These are phyloP conservation scores for Mizuhopecten yessoensis DNA, from an alignment of 1,140 invertebrate species.

Conservation along the genomic window DNA sequence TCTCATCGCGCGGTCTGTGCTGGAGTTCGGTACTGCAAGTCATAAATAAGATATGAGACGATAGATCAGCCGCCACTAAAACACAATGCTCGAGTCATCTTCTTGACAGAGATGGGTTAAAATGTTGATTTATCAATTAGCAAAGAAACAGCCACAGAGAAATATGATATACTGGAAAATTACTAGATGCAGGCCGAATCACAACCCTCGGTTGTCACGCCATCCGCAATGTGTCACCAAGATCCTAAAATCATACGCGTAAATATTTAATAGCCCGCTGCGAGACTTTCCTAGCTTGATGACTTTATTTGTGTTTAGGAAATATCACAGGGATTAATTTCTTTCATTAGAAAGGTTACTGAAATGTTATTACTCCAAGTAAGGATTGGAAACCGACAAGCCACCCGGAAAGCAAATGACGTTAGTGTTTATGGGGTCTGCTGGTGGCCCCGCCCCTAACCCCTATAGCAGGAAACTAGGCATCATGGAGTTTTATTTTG, in stretches of 20 bases:
- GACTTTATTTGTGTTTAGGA: constrained; percentile 33
- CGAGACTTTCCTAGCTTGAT: not conserved
- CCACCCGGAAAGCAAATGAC: constrained; percentile 24
- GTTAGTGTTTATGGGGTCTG: not conserved
- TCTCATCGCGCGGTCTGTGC: not conserved
- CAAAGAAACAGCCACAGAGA: constrained; percentile 32
- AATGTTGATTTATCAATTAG: constrained; percentile 40
- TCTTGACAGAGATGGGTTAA: constrained; percentile 17
- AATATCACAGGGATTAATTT: constrained; percentile 35
- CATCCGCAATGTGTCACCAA: not conserved
- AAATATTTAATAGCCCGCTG: constrained; percentile 33
- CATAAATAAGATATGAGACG: not conserved
- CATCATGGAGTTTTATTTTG: constrained; percentile 28
- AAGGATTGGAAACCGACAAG: not conserved
- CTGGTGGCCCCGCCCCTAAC: constrained; percentile 6
- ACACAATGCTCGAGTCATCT: not conserved
- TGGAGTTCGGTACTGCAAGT: not conserved
- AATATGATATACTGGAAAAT: constrained; percentile 36
- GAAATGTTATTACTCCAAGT: not conserved
- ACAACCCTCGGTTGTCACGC: not conserved
- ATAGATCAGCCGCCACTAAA: not conserved
- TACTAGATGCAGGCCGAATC: constrained; percentile 24
- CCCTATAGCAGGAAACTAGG: not conserved
- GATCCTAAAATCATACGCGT: constrained; percentile 10
- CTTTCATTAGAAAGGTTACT: constrained; percentile 34